Evolutionary conservation across 2,797 vertebrate genomes (phyloP), one percentile per base, ranked within the genome.

Genomic region (Staurois parvus): DNA sequence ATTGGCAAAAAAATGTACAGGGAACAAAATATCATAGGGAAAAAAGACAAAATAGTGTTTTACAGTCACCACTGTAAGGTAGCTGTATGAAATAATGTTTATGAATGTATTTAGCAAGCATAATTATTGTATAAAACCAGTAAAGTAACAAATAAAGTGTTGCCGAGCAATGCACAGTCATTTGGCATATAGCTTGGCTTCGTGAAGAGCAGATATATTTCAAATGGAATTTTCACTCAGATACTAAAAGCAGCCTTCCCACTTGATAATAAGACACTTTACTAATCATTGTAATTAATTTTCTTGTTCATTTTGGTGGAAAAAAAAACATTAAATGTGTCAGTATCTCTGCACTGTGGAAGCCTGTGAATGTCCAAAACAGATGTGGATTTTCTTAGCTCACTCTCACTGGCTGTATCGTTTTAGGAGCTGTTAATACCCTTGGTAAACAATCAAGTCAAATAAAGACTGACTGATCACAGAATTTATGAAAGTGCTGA

Each of bases 1-100:
- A 79, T 26, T 79, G 52, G 83, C 75, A 76, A 84, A 64, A n/a
- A 62, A 77, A 29, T 78, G 52, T 24, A 75, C 66, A 72, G 24
- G 40, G 34, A 19, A 62, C 37, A 62, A 72, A 76, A 24, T 48
- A 68, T 21, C 32, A 76, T 32, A 34, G 52, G 21, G 13, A 77
- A 56, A n/a, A 67, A 78, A 13, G n/a, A 52, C 6, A 79, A 66
- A 48, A 66, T 52, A 13, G 6, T 34, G 10, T 69, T 52, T 79
- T 69, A 79, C 2, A 48, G 64, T 19, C 3, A 56, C 66, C 13
- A 28, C n/a, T 42, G 30, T n/a, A 17, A 52, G 77, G 19, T 34
- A 28, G 13, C 32, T 64, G 24, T 13, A 13, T 68, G 9, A 48
- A 48, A 48, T 30, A 32, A 30, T 4, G 66, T 69, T 70, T 79